A percentile compares a stretch with the other conserved stretches of the same genome.
These are phyloP conservation scores for Nothocercus nigrocapillus DNA, from an alignment of 2,113 vertebrate genomes.

Conservation along the genomic window DNA sequence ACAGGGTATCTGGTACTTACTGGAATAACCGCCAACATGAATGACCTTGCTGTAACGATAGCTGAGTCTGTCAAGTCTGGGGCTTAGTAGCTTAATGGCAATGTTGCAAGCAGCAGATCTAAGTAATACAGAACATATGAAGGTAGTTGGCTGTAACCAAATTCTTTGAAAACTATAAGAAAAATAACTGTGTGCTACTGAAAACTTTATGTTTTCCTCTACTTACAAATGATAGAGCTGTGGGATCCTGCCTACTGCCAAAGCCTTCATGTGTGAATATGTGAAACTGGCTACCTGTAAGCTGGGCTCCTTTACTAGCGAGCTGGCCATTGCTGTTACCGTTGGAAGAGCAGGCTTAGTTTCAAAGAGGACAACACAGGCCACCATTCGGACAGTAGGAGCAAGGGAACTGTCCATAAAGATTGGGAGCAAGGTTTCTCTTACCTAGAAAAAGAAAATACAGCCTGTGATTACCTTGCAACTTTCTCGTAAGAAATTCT, in stretches of 20 bases:
- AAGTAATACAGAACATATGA: background rate
- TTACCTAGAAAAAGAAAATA: constrained; percentile 73
- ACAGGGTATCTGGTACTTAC: constrained; percentile 71
- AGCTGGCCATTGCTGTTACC: constrained; percentile 76
- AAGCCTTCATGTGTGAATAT: constrained; percentile 85
- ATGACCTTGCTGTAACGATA: constrained; percentile 84
- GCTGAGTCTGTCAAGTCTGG: constrained; percentile 78
- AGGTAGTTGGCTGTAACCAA: background rate
- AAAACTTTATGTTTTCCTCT: background rate
- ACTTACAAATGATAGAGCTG: constrained; percentile 83
- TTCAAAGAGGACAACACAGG: constrained; percentile 85
- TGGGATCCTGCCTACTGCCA: constrained; percentile 77
- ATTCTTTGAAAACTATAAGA: background rate
- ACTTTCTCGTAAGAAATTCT: background rate
- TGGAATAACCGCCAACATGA: constrained; percentile 70
- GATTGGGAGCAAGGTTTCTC: constrained; percentile 79
- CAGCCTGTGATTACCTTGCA: background rate
- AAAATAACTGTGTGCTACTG: background rate
- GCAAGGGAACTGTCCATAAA: constrained; percentile 81
- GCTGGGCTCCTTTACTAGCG: constrained; percentile 78
- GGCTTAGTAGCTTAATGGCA: constrained; percentile 82
- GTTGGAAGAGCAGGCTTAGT: constrained; percentile 80
- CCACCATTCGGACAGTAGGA: constrained; percentile 84
- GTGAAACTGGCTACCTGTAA: constrained; percentile 87
- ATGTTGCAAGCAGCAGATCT: constrained; percentile 85